Base-by-base conservation (phyloP, 1,140 invertebrate genomes). In the Scaptomyza graminum region DNA sequence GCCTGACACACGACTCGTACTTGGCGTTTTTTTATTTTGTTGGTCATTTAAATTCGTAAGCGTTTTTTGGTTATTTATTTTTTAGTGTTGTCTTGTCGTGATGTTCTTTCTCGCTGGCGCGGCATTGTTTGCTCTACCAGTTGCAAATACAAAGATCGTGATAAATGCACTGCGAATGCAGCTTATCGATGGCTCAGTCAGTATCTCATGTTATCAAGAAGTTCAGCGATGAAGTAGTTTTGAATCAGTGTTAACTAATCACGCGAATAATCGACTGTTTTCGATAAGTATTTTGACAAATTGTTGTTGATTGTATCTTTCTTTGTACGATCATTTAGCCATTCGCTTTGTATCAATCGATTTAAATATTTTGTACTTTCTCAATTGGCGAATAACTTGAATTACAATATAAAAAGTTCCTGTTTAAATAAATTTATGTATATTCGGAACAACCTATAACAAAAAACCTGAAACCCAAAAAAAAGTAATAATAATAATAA, bases 31-130 rank as follows among this genome's bases (percentile, higher is more conserved):
- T 43, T 47, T 15, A 39, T 54, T 43, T 54, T 67, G 55, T 60
- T 72, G 44, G 69, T 55, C 55, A 72, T 72, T 73, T 57, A 73
- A 43, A 73, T 68, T 68, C 70, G 65, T 16, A 49, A 68, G 70
- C 57, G 56, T 43, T 44, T 73, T 73, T 76, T 44, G 39, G 43
- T 22, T 54, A 4, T 41, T 34, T 13, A 57, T 41, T 62, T 54
- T 56, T 67, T 61, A 31, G 28, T 31, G 28, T 47, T 55, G 57
- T 1, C 37, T 41, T 41, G 37, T 41, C n/a, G 63, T 64, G 18
- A 69, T 82, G 79, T 62, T 76, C 83, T 72, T 72, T 74, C 55
- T 66, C 51, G 64, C 78, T 78, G 74, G 51, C 47, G 69, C 74
- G 55, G 63, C 59, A 62, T 63, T 68, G 57, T 68, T 31, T 59